Percentiles rank a stretch among this genome's conserved stretches.
Conservation (phyloP, 2,888 invertebrate genomes). For the Rhimphoctona megacephalus region DNA sequence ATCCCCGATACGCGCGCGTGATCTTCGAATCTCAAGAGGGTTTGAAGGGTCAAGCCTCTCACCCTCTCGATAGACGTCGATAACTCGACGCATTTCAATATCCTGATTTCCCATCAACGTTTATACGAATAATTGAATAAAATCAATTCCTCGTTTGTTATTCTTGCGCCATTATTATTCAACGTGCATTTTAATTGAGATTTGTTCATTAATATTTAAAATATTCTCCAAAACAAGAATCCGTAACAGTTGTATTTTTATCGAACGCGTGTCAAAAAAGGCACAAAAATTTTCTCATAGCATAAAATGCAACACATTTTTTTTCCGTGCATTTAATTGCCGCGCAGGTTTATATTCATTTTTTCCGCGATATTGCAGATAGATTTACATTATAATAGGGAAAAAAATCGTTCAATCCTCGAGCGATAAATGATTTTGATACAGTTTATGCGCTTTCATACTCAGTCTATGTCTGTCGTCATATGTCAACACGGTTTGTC, state of each 20-base stretch:
- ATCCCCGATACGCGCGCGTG: constrained; percentile 11
- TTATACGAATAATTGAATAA: constrained; percentile 28
- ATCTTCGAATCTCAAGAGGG: constrained; percentile 61
- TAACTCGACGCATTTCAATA: constrained; percentile 67
- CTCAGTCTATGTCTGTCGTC: constrained; percentile 15
- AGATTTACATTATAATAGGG: constrained; percentile 6
- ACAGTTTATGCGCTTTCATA: constrained; percentile 36
- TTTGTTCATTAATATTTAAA: background rate
- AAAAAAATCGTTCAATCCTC: constrained; percentile 14
- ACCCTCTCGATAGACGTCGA: constrained; percentile 62
- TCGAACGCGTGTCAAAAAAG: background rate
- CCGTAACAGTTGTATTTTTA: background rate
- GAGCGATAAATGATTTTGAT: constrained; percentile 39
- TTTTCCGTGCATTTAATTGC: constrained; percentile 31
- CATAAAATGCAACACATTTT: background rate
- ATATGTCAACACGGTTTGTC: constrained; percentile 28
- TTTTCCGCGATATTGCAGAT: constrained; percentile 1
- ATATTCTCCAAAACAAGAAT: background rate
- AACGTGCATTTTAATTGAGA: background rate
- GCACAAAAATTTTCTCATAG: background rate
- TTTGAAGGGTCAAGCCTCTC: constrained; percentile 64
- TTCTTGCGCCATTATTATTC: background rate
- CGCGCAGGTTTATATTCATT: constrained; percentile 29
- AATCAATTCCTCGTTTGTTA: constrained; percentile 10
- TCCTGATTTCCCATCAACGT: constrained; percentile 34